Evolutionary conservation across 2,113 vertebrate genomes (phyloP), one percentile per base, ranked within the genome.

Genomic region (Sturnus vulgaris): DNA sequence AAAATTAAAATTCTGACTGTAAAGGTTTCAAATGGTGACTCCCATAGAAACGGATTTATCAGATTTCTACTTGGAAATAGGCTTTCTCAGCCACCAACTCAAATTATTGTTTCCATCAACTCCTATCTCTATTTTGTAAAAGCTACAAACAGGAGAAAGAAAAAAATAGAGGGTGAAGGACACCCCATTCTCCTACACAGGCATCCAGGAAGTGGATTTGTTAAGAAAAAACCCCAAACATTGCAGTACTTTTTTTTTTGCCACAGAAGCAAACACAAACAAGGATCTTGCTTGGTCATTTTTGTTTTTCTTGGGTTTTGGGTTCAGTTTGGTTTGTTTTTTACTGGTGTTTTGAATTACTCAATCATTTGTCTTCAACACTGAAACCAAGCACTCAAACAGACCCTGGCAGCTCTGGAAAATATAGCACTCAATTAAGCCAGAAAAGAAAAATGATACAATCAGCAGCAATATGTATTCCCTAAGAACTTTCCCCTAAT

Each of bases 331-430:
- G 33, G 12, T 50, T 88, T 88, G 11, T 11, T 90, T 88, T 73
- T 85, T 56, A 80, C n/a, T 92, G 55, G 28, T 65, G 65, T 78
- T 96, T 80, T 78, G 53, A 93, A 95, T 93, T 82, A 93, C 20
- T 78, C 75, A 70, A 64, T 50, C n/a, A 61, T 86, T 94, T 88
- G 56, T 84, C 82, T 96, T 83, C 69, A 71, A 47, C 53, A 71
- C 0, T 59, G 63, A 94, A 95, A 88, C 16, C 2, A 7, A 78
- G 66, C 30, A 73, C 78, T 92, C 73, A 37, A 66, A 88, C 49
- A 92, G 40, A 81, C n/a, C 23, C 60, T 90, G 56, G 72, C 72
- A 95, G 60, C 52, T 71, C 88, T 78, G 37, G 47, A 92, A 96
- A 92, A 93, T 20, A 55, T 0, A 88, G 52, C 64, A 73, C 71